Evolutionary conservation across 2,888 invertebrate genomes (phyloP).

Genomic region (Epistrophe grossulariae): DNA sequence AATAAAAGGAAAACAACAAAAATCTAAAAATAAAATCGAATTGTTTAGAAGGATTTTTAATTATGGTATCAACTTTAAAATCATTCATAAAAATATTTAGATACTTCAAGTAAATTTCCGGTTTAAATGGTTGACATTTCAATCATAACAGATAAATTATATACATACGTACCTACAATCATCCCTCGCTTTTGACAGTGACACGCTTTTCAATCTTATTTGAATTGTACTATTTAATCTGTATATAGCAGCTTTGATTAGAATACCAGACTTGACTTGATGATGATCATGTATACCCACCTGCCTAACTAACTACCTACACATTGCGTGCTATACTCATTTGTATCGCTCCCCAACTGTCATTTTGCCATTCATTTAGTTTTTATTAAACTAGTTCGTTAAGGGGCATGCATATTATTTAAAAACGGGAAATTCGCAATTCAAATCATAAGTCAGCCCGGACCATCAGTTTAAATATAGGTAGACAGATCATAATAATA

Average conservation of each 20-base stretch:
- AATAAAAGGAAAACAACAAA: too few species aligned
- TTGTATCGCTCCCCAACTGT: slow-evolving; percentile 2
- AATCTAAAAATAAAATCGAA: too few species aligned
- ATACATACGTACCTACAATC: too few species aligned
- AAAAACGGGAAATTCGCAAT: slow-evolving; percentile 6
- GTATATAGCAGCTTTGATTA: slow-evolving; percentile 44
- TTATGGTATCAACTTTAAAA: too few species aligned
- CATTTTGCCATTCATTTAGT: not conserved
- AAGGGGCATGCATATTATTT: not conserved
- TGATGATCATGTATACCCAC: not conserved
- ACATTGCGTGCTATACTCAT: slow-evolving; percentile 49
- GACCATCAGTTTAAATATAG: not conserved
- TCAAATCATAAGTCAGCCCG: not conserved
- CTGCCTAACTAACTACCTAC: not conserved
- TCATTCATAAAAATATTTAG: too few species aligned
- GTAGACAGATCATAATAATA: not conserved
- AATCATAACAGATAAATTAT: not conserved
- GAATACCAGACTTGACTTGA: slow-evolving; percentile 46
- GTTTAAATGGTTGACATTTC: not conserved
- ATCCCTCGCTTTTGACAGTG: slow-evolving; percentile 9
- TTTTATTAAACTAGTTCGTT: not conserved
- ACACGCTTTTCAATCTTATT: slow-evolving; percentile 17
- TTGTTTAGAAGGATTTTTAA: too few species aligned
- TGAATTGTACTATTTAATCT: not conserved
- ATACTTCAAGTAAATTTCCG: not conserved